Conservation (phyloP, 1,140 invertebrate species). For the Leptonema lineaticorne region DNA sequence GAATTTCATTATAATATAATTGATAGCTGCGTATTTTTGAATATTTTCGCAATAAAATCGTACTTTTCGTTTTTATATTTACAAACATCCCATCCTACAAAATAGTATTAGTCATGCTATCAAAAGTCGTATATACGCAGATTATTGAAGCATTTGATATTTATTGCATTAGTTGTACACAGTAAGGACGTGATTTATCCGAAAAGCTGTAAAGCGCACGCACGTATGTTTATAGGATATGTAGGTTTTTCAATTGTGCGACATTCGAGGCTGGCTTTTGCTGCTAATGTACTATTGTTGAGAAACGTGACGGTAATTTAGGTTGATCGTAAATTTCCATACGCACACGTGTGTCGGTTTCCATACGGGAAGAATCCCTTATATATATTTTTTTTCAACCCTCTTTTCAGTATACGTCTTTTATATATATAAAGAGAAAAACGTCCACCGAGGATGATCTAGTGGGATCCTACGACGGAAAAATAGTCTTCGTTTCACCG, state of each 20-base stretch:
- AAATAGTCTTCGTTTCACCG: no score
- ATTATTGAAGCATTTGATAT: neutral
- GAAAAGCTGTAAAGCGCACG: neutral
- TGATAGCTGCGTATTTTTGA: no score
- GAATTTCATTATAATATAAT: no score
- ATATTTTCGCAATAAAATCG: neutral
- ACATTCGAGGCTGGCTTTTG: neutral
- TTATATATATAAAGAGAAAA: no score
- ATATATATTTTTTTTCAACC: neutral
- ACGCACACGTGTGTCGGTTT: constrained; percentile 17
- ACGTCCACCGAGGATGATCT: no score
- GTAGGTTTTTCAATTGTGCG: neutral
- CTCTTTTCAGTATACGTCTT: neutral
- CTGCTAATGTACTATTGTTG: constrained; percentile 7
- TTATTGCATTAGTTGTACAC: neutral
- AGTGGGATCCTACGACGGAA: no score
- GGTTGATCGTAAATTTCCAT: constrained; percentile 12
- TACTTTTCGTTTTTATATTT: neutral
- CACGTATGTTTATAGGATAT: neutral
- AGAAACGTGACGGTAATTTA: constrained; percentile 16
- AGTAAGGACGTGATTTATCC: neutral
- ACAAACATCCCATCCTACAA: neutral
- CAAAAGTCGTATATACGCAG: no score
- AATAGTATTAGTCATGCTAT: no score
- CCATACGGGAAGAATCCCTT: neutral